phyloP scores from a whole-genome alignment of 2,888 invertebrate genomes.

The Drosophila testacea region DNA sequence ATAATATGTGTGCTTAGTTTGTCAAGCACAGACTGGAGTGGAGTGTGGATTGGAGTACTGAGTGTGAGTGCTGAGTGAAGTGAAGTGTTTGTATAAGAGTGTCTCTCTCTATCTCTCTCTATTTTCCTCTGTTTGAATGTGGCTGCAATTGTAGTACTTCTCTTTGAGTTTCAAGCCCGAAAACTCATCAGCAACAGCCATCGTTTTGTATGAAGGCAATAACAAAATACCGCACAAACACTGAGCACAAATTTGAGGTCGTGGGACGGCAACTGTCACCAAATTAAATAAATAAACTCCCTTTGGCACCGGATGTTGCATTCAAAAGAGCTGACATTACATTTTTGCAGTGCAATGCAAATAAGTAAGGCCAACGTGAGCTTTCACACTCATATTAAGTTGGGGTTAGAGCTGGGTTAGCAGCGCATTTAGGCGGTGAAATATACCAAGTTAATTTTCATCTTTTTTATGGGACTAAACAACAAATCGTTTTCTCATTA shows the following conservation, averaged over 20 bases:
- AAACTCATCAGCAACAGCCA: conserved; percentile 39
- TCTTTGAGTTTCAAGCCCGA: conserved; percentile 30
- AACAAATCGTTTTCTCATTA: too few relatives aligned
- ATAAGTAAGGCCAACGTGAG: conserved; percentile 31
- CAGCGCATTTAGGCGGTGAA: neutral
- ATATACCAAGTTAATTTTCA: too few relatives aligned
- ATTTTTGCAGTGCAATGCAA: conserved; percentile 55
- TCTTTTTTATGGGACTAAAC: too few relatives aligned
- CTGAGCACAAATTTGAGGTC: conserved; percentile 10
- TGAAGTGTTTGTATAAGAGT: conserved; percentile 9
- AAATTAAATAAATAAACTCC: conserved; percentile 51
- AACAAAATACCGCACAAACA: conserved; percentile 40
- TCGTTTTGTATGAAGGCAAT: conserved; percentile 51
- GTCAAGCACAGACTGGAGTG: conserved; percentile 37
- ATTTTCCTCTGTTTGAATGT: conserved; percentile 2
- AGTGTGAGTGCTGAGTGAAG: conserved; percentile 5
- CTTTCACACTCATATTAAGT: neutral
- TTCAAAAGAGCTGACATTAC: conserved; percentile 52
- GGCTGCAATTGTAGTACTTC: conserved; percentile 31
- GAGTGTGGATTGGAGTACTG: conserved; percentile 8
- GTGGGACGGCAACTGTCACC: conserved; percentile 30
- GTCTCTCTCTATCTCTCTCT: neutral
- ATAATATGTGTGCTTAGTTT: conserved; percentile 73
- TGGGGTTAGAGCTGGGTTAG: neutral
- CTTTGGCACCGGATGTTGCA: conserved; percentile 49